Evolutionary conservation across 2,888 invertebrate species (phyloP), one percentile per base, ranked within the genome.

Genomic region (Bugulina stolonifera): DNA sequence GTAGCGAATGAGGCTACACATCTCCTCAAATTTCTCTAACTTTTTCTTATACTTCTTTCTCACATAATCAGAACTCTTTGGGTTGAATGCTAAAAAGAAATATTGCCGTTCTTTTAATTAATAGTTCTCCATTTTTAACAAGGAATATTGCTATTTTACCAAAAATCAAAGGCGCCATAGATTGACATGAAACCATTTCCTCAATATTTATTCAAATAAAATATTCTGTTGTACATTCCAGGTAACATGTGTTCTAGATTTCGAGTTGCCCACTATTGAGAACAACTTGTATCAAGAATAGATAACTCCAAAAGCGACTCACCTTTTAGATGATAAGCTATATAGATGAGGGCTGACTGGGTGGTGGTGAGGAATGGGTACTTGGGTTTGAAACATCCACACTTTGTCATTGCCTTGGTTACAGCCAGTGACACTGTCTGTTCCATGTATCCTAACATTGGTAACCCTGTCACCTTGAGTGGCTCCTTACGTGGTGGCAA

Each of bases 251-350:
- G n/a, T n/a, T n/a, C n/a, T n/a, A n/a, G n/a, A n/a, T n/a, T n/a
- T n/a, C n/a, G n/a, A n/a, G n/a, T n/a, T n/a, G n/a, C n/a, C n/a
- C n/a, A n/a, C n/a, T n/a, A n/a, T n/a, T n/a, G n/a, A n/a, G n/a
- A n/a, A n/a, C n/a, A n/a, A n/a, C n/a, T n/a, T n/a, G n/a, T n/a
- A n/a, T n/a, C n/a, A n/a, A n/a, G n/a, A n/a, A n/a, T n/a, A n/a
- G n/a, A n/a, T n/a, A n/a, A n/a, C n/a, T n/a, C n/a, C n/a, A 18
- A 43, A 43, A 18, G 43, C 43, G 14, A 69, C 76, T 71, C 73
- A 84, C 84, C 84, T 83, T 85, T 84, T 29, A 85, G 77, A 77
- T 84, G 82, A 74, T 81, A 83, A 5, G 84, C 85, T 35, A 84
- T 78, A 74, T 82, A 85, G 52, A 84, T 75, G 22, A 82, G 76